These are phyloP conservation scores for Megatriorchis doriae DNA, from an alignment of 2,113 vertebrate species.

Conservation along the genomic window DNA sequence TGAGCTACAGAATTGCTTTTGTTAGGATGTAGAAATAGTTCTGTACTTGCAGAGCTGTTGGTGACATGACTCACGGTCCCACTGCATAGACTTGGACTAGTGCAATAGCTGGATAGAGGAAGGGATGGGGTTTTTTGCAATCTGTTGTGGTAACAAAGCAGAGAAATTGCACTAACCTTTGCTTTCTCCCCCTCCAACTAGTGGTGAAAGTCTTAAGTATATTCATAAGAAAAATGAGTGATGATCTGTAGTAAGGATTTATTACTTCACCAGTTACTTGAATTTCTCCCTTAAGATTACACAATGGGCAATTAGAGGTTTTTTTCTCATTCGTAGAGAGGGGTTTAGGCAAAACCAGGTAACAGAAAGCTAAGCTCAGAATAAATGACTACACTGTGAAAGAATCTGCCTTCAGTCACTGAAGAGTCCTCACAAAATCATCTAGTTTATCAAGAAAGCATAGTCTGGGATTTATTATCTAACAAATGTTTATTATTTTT, in stretches of 20 bases:
- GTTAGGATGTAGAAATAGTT: slow-evolving; percentile 22
- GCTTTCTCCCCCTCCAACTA: not conserved
- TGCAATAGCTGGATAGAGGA: not conserved
- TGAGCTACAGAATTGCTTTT: slow-evolving; percentile 26
- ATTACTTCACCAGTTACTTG: slow-evolving; percentile 30
- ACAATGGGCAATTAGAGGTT: not conserved
- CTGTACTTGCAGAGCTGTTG: slow-evolving; percentile 26
- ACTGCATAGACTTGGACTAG: not conserved
- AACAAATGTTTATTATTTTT: slow-evolving; percentile 43
- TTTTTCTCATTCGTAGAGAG: not conserved
- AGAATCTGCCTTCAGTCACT: slow-evolving; percentile 5
- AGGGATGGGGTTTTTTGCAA: not conserved
- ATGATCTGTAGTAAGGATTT: slow-evolving; percentile 40
- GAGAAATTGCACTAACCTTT: not conserved
- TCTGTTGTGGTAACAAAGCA: slow-evolving; percentile 5
- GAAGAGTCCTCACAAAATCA: not conserved
- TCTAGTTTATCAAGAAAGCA: not conserved
- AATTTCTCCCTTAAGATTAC: slow-evolving; percentile 24
- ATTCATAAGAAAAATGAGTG: slow-evolving; percentile 6
- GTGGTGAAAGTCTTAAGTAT: not conserved
- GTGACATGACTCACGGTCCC: slow-evolving; percentile 1
- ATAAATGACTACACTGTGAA: not conserved
- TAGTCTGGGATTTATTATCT: slow-evolving; percentile 43
- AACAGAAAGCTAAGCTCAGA: not conserved
- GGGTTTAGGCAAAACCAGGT: not conserved